phyloP scores from a whole-genome alignment of 2,888 invertebrate genomes.

The Microchrysa polita region DNA sequence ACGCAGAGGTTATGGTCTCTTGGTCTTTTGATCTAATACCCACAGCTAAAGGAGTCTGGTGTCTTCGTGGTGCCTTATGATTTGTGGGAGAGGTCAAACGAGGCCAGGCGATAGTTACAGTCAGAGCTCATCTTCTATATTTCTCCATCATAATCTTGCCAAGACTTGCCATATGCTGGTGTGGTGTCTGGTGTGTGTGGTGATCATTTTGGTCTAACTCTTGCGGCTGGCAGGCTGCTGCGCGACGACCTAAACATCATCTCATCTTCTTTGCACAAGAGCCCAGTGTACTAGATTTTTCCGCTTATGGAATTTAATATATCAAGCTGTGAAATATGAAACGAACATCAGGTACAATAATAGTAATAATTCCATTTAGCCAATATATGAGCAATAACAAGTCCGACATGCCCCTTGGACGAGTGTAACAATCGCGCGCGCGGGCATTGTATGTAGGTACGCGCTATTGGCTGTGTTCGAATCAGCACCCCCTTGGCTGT shows the following conservation, averaged over 20 bases:
- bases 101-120: constrained; percentile 45
- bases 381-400: constrained; percentile 44
- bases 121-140: constrained; percentile 35
- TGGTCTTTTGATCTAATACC: constrained; percentile 48
- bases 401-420: constrained; percentile 32
- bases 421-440: constrained; percentile 29
- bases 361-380: constrained; percentile 43
- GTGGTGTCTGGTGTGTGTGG: no score
- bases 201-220: not conserved
- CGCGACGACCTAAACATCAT: not conserved
- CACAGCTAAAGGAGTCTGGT: constrained; percentile 46
- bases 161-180: no score
- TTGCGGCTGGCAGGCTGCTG: constrained; percentile 5
- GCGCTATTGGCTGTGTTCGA: not conserved
- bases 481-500: not conserved
- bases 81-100: constrained; percentile 51
- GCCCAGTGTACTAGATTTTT: constrained; percentile 31
- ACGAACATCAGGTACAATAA: constrained; percentile 40
- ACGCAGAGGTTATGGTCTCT: constrained; percentile 49
- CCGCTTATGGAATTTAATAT: constrained; percentile 49
- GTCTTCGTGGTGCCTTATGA: constrained; percentile 46
- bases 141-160: not conserved
- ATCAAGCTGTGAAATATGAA: constrained; percentile 51
- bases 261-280: constrained; percentile 24
- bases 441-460: not conserved